Percentiles rank a stretch among this genome's conserved stretches.
These are phyloP conservation scores for Agrochola litura DNA, from an alignment of 2,888 invertebrate genomes.

Conservation along the genomic window DNA sequence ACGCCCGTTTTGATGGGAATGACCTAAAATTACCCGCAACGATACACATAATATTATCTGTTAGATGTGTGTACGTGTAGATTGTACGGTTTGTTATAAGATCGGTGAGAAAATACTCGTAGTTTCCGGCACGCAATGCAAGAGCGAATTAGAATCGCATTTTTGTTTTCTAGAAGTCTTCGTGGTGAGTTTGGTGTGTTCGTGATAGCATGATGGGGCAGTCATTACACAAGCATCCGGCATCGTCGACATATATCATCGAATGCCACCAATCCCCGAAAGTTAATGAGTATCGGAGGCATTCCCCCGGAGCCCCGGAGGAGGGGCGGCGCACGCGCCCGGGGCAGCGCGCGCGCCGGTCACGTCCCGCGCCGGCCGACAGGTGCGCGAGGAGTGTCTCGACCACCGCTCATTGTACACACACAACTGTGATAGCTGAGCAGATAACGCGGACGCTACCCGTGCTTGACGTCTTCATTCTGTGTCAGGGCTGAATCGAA, in stretches of 20 bases:
- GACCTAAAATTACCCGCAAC: conserved; percentile 83
- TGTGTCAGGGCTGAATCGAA: conserved; percentile 73
- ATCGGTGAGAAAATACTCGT: conserved; percentile 69
- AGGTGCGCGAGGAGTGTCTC: conserved; percentile 74
- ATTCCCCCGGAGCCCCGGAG: conserved; percentile 76
- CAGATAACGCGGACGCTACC: conserved; percentile 74
- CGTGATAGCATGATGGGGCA: conserved; percentile 70
- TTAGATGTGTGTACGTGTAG: conserved; percentile 67
- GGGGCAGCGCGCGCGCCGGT: conserved; percentile 74
- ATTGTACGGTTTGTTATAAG: conserved; percentile 70
- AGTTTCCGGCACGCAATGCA: conserved; percentile 70
- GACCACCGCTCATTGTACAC: conserved; percentile 67
- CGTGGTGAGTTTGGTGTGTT: conserved; percentile 60
- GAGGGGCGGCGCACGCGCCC: conserved; percentile 77
- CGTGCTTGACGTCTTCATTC: conserved; percentile 81
- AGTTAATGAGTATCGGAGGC: conserved; percentile 88
- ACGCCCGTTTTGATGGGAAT: conserved; percentile 78
- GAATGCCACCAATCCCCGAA: conserved; percentile 82
- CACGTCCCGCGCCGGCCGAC: conserved; percentile 70
- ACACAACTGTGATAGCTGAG: conserved; percentile 72
- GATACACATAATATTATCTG: conserved; percentile 75
- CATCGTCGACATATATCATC: conserved; percentile 85
- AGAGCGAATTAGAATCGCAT: conserved; percentile 66
- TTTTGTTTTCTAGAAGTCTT: conserved; percentile 66
- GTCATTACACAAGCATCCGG: conserved; percentile 87